Conservation (phyloP, 2,888 invertebrate species). For the Pyralis farinalis region DNA sequence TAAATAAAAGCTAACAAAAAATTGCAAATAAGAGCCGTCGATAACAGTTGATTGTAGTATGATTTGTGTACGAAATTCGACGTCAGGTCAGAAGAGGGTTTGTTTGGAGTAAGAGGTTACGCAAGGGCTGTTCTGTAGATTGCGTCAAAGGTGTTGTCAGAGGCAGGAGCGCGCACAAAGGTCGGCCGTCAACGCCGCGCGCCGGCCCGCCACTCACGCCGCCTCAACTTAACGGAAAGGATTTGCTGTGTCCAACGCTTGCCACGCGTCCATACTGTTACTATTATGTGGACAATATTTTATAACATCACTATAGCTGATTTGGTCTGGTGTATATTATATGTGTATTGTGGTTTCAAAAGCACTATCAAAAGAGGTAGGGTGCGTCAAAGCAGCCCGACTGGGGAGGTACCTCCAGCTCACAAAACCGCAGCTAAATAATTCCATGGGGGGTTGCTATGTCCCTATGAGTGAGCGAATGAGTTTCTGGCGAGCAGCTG, state of each 20-base stretch:
- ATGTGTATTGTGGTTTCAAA: too few species aligned
- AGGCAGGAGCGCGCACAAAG: conserved; percentile 57
- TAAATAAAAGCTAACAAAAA: too few species aligned
- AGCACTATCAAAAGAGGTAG: too few species aligned
- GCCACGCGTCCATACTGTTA: conserved; percentile 27
- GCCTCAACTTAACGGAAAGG: conserved; percentile 53
- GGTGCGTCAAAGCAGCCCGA: too few species aligned
- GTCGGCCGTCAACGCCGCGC: conserved; percentile 34
- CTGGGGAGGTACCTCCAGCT: too few species aligned
- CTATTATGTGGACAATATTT: background rate
- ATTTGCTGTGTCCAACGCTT: conserved; percentile 49
- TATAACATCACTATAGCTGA: too few species aligned
- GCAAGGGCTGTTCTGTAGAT: conserved; percentile 54
- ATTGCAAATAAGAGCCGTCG: conserved; percentile 44
- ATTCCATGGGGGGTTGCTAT: too few species aligned
- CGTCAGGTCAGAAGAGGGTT: conserved; percentile 48
- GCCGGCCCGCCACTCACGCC: conserved; percentile 29
- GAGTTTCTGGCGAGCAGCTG: too few species aligned
- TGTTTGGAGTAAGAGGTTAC: conserved; percentile 51
- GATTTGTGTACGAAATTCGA: conserved; percentile 56
- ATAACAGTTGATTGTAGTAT: conserved; percentile 33
- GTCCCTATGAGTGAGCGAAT: too few species aligned
- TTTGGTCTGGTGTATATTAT: too few species aligned
- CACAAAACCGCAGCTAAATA: too few species aligned
- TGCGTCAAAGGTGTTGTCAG: conserved; percentile 68